Percentiles rank a stretch among this genome's conserved stretches.
Evolutionary conservation across 1,140 invertebrate species (phyloP).

Genomic region (Pristionchus pacificus): DNA sequence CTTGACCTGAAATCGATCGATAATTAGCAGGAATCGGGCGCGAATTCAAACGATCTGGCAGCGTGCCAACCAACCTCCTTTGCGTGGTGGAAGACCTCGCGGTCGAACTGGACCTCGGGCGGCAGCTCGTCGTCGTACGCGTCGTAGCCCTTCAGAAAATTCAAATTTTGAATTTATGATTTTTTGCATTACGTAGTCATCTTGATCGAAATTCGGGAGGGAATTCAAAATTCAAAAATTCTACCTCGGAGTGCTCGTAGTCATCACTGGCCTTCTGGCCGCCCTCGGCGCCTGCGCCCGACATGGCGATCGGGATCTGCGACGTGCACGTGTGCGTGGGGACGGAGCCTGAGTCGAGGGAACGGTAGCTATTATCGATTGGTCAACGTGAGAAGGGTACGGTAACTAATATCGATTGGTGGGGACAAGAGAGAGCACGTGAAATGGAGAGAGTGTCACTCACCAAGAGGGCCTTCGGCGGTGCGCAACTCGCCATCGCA

Average conservation of each 20-base stretch:
- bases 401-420: too few relatives aligned
- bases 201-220: not conserved
- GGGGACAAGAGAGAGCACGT: too few relatives aligned
- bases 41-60: too few relatives aligned
- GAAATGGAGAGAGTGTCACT: too few relatives aligned
- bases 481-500: constrained; percentile 30
- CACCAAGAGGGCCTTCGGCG: too few relatives aligned
- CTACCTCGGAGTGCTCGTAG: not conserved
- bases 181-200: too few relatives aligned
- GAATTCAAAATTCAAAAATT: not conserved
- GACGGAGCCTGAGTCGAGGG: constrained; percentile 1
- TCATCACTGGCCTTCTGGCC: not conserved
- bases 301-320: not conserved
- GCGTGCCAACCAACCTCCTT: constrained; percentile 7
- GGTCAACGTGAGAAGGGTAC: too few relatives aligned
- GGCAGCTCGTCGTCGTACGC: constrained; percentile 30
- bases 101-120: constrained; percentile 35
- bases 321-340: not conserved
- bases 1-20: not conserved
- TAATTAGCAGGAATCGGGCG: not conserved
- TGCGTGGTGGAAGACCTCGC: constrained; percentile 30
- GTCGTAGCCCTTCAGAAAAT: constrained; percentile 28
- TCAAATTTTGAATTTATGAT: not conserved
- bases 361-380: not conserved
- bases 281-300: not conserved